Conservation (phyloP, 2,113 vertebrate genomes). For the Podiceps cristatus region DNA sequence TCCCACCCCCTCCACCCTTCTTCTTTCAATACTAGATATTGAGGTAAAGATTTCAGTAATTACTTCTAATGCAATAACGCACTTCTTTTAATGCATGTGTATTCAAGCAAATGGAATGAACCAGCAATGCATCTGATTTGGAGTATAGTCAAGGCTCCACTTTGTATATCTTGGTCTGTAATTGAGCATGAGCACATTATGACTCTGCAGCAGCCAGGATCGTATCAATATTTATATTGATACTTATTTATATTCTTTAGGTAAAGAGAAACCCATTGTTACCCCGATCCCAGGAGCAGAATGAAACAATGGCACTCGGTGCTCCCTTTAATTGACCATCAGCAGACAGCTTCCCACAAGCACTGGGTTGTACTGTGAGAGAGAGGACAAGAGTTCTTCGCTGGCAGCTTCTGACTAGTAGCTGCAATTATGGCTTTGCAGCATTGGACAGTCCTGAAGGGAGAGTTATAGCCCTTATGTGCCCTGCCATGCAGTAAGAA, state of each 20-base stretch:
- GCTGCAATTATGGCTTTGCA: not conserved
- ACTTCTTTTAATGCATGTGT: not conserved
- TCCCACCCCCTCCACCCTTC: not conserved
- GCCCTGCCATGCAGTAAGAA: not conserved
- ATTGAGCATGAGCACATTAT: not conserved
- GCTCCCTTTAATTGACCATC: not conserved
- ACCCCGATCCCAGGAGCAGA: not conserved
- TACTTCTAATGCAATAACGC: not conserved
- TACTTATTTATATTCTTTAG: not conserved
- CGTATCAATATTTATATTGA: not conserved
- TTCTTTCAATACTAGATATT: not conserved
- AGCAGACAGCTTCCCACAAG: not conserved
- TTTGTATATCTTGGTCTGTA: not conserved
- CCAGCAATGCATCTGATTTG: not conserved
- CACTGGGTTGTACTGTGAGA: accelerated
- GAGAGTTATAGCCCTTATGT: not conserved
- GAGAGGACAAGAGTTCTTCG: not conserved
- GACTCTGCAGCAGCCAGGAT: not conserved
- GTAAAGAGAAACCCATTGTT: not conserved
- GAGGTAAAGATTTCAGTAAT: not conserved
- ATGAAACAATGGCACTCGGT: not conserved
- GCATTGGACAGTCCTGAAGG: not conserved
- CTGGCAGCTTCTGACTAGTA: not conserved
- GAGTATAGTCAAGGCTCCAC: not conserved
- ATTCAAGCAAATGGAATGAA: not conserved